These are phyloP conservation scores for Prenolepis imparis DNA, from an alignment of 2,888 invertebrate species.

Conservation along the genomic window DNA sequence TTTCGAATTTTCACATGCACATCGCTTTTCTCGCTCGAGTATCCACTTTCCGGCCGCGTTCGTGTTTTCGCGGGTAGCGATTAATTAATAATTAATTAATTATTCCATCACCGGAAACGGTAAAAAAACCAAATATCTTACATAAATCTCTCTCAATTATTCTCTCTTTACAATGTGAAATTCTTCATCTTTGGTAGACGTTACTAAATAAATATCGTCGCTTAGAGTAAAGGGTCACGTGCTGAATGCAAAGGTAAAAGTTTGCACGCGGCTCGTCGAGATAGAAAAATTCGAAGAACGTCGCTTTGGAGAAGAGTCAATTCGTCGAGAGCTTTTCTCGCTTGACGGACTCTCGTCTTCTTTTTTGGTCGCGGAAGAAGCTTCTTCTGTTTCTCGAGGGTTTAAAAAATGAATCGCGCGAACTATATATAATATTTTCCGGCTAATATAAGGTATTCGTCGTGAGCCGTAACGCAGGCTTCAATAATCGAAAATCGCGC, in stretches of 20 bases:
- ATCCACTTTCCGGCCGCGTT: slow-evolving; percentile 1
- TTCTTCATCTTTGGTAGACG: slow-evolving; percentile 85
- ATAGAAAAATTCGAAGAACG: slow-evolving; percentile 25
- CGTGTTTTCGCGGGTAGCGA: not conserved
- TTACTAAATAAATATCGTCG: slow-evolving; percentile 85
- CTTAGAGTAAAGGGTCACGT: slow-evolving; percentile 72
- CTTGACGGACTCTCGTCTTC: not conserved
- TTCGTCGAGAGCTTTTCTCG: not conserved
- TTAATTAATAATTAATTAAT: not conserved
- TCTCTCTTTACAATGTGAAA: slow-evolving; percentile 80
- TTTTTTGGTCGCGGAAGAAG: slow-evolving; percentile 17
- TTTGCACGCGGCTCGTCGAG: slow-evolving; percentile 46
- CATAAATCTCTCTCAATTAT: slow-evolving; percentile 66
- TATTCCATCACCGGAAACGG: slow-evolving; percentile 25
- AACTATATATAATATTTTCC: not conserved
- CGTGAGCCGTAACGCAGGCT: slow-evolving; percentile 4
- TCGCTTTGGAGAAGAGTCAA: slow-evolving; percentile 27
- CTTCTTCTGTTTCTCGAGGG: slow-evolving; percentile 3
- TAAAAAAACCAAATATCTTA: slow-evolving; percentile 72
- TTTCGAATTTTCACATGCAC: slow-evolving; percentile 17
- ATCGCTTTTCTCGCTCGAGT: slow-evolving; percentile 24
- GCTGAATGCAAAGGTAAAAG: slow-evolving; percentile 57
- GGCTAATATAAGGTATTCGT: not conserved
- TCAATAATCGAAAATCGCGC: slow-evolving; percentile 3
- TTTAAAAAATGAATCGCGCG: slow-evolving; percentile 11